Conservation (phyloP, 2,113 vertebrate species). For the Megaptera novaeangliae region DNA sequence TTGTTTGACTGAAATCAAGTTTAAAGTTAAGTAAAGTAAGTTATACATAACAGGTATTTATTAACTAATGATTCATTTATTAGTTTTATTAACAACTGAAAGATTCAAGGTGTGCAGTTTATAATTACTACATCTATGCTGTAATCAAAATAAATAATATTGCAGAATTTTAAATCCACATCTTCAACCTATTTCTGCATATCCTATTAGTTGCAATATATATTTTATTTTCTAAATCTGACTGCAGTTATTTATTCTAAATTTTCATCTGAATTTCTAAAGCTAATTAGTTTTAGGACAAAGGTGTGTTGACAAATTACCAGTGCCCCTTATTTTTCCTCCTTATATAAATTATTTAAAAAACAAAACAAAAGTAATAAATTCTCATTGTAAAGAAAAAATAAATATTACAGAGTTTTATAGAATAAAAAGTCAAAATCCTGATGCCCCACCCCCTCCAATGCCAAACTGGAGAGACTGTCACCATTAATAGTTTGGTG, state of each 20-base stretch:
- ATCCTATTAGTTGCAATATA: neutral
- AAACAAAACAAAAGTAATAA: neutral
- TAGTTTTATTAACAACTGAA: neutral
- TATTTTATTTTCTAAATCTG: slow-evolving; percentile 2
- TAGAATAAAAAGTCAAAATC: neutral
- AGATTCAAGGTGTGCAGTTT: neutral
- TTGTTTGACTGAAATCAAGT: slow-evolving; percentile 3
- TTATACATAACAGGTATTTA: neutral
- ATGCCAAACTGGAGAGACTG: neutral
- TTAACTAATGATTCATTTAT: neutral
- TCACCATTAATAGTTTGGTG: neutral
- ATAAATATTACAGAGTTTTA: neutral
- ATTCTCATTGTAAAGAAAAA: neutral
- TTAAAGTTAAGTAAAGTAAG: neutral
- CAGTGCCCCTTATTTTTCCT: neutral
- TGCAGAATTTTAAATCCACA: neutral
- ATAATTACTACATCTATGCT: neutral
- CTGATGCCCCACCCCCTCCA: neutral
- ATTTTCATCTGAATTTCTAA: slow-evolving; percentile 24
- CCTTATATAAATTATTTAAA: neutral
- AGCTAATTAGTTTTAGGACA: neutral
- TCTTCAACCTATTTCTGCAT: neutral
- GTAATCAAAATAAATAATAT: neutral
- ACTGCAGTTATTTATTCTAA: neutral
- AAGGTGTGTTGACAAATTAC: neutral